These are phyloP conservation scores for Choloepus hoffmanni DNA, from an alignment of 2,113 vertebrate species.

Conservation along the genomic window DNA sequence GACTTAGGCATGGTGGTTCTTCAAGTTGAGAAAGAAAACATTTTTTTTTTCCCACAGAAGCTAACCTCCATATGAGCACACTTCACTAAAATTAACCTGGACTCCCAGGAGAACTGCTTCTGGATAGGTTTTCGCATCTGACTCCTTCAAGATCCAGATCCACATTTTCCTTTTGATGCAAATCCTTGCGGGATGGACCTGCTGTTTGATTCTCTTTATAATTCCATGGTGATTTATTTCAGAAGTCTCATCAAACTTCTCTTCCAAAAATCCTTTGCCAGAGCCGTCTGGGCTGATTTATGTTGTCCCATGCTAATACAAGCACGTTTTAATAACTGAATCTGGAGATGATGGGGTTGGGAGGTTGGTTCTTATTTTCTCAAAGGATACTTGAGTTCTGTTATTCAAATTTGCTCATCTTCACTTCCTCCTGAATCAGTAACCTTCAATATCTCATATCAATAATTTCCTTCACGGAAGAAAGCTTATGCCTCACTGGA, in stretches of 20 bases:
- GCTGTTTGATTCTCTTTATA: neutral
- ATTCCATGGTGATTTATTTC: neutral
- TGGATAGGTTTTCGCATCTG: fast-evolving
- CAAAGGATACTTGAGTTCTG: neutral
- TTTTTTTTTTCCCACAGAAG: fast-evolving
- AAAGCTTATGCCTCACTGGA: neutral
- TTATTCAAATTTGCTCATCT: neutral
- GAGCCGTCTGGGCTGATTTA: neutral
- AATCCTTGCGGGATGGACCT: neutral
- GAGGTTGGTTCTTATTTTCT: neutral
- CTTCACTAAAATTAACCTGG: fast-evolving
- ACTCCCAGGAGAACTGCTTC: neutral
- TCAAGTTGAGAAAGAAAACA: neutral
- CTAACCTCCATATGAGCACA: fast-evolving
- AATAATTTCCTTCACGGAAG: neutral
- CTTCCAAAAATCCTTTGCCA: neutral
- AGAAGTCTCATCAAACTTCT: neutral
- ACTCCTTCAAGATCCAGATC: fast-evolving
- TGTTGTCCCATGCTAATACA: fast-evolving
- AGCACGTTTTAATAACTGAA: neutral
- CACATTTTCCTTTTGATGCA: neutral
- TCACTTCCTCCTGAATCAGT: neutral
- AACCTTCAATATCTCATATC: no score
- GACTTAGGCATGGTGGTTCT: neutral
- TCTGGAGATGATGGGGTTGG: neutral